Conservation (phyloP, 2,113 vertebrate genomes). For the Zootoca vivipara region DNA sequence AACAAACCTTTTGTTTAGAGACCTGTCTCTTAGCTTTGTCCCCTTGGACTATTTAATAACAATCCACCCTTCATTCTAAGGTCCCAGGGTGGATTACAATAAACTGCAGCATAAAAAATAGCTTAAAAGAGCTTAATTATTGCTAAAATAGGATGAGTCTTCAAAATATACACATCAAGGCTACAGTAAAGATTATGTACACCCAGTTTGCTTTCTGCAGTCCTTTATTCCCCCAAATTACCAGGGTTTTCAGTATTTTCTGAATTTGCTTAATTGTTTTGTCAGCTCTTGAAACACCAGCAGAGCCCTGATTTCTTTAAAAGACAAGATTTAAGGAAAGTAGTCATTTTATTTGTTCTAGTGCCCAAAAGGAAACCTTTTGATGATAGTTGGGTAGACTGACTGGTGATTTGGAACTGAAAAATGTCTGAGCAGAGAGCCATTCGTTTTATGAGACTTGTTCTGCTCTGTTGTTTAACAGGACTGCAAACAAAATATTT, state of each 20-base stretch:
- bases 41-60: neutral
- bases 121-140: no score
- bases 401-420: neutral
- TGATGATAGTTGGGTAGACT: neutral
- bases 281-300: neutral
- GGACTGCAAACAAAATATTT: neutral
- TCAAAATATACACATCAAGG: no score
- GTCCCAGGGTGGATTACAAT: no score
- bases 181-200: neutral
- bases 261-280: neutral
- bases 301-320: neutral
- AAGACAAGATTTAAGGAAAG: neutral
- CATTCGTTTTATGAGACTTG: neutral
- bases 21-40: neutral
- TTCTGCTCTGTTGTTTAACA: neutral
- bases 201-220: neutral
- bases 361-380: neutral
- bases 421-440: neutral
- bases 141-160: no score
- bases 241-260: neutral
- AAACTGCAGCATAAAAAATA: no score
- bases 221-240: neutral
- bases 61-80: no score
- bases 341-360: neutral
- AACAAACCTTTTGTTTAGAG: neutral